Base-by-base conservation (phyloP, 2,113 vertebrate genomes). In the Micronycteris hirsuta region DNA sequence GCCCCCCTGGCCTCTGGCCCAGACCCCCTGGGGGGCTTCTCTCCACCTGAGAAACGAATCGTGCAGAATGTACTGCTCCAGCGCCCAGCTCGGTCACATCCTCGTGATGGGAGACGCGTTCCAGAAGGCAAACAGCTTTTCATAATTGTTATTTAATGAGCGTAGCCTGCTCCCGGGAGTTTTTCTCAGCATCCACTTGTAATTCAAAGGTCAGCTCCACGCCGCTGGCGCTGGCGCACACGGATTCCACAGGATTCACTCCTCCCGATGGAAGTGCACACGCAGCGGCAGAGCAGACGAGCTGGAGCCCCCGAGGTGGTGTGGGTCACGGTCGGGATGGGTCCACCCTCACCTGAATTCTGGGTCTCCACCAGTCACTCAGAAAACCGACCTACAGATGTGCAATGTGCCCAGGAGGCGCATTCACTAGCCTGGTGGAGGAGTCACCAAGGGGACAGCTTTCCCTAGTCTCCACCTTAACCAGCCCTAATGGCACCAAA, bases 141-240 rank as follows among this genome's bases (percentile, higher is more conserved):
- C 95, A 87, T 97, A 97, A 97, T 95, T 97, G 97, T 97, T 96
- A 95, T 95, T 97, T 96, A 96, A 97, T 95, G 95, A 90, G n/a
- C 84, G 93, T 68, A 76, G 83, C 54, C 45, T 13, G 45, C 96
- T 93, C 94, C 92, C 95, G 97, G 96, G 96, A 96, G 73, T 95
- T 89, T 71, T 94, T 84, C 90, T 93, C 86, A 76, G 92, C 84
- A 76, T 95, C 95, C 95, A 81, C 96, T 97, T 96, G 87, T 97
- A 92, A 97, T 97, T 91, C 96, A 97, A 97, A 97, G 97, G 97
- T 97, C 56, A 58, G 56, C 56, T 10, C 56, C 56, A 4, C 9
- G 56, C 56, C 24, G 2, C 54, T 20, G 52, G 52, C 6, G 22
- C 49, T 13, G 74, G 95, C 93, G 68, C 94, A 95, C 65, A 71